Base-by-base conservation (phyloP, 1,140 invertebrate species). In the Colletes gigas region DNA sequence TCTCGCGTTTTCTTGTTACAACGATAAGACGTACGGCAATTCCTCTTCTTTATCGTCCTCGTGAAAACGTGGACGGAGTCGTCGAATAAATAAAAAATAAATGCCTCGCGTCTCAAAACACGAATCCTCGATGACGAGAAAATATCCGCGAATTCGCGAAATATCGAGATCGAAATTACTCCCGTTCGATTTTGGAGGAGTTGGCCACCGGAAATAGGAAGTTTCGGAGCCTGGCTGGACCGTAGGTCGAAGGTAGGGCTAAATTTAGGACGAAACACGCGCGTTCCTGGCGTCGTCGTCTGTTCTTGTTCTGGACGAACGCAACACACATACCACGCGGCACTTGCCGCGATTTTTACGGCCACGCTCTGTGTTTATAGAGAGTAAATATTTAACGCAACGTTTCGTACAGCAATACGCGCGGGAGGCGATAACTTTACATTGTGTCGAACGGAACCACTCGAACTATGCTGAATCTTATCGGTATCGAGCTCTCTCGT, bases 311-410 rank as follows among this genome's bases (percentile, higher is more conserved):
- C 68, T n/a, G 30, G 39, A 14, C 30, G 21, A 63, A 62, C 10
- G 60, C n/a, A n/a, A 72, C 62, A 71, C 50, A 12, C 10, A 50
- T 12, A 77, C 81, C 55, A 52, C 72, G 7, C 9, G 57, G 65
- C 30, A 54, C 17, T 82, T 65, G n/a, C 5, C 41, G 63, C 21
- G 30, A 71, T 52, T 68, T 84, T 83, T 79, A 84, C 52, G 55
- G 15, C 54, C 47, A 3, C 52, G 21, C 66, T 71, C 21, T 78
- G 54, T 69, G 69, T 84, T 84, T 83, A 75, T 76, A 80, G 71
- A 57, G 81, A 65, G 59, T 83, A 84, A 84, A 84, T 84, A 84
- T 84, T 84, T 78, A 82, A 84, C 60, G 60, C 75, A 79, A 79
- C 63, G 52, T 78, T 55, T 17, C 19, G 47, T 12, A 47, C 70